Percentiles rank a stretch among this genome's conserved stretches.
phyloP scores from a whole-genome alignment of 2,113 vertebrate species.

The Grallaria varia region DNA sequence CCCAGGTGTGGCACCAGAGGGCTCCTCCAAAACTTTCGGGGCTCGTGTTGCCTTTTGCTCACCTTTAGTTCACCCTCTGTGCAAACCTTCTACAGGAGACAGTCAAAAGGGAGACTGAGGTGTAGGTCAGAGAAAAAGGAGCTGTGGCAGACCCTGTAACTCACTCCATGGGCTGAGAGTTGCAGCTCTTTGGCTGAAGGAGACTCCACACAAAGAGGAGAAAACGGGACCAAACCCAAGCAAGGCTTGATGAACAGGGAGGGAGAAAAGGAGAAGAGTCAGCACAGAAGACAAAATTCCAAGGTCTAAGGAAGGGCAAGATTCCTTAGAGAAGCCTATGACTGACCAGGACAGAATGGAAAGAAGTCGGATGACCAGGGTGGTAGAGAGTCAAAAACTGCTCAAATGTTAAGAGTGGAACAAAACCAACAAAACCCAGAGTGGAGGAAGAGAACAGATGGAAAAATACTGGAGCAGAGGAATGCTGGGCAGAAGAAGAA shows the following conservation, averaged over 20 bases:
- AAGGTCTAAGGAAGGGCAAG: not conserved
- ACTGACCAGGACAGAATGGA: not conserved
- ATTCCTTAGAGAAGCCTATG: not conserved
- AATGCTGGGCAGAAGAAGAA: not conserved
- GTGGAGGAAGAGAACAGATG: not conserved
- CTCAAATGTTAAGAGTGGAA: not conserved
- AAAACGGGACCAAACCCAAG: not conserved
- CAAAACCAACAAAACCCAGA: not conserved
- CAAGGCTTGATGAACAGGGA: not conserved
- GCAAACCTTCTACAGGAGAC: not conserved
- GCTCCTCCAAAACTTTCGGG: not conserved
- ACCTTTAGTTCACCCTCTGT: not conserved
- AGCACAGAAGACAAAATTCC: not conserved
- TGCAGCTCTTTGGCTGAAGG: not conserved
- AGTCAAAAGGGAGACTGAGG: not conserved
- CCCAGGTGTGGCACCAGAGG: not conserved
- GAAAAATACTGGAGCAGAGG: not conserved
- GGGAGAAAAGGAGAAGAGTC: not conserved
- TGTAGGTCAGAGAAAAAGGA: not conserved
- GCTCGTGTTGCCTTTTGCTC: not conserved
- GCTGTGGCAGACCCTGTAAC: not conserved
- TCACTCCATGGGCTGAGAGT: not conserved
- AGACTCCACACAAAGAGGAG: not conserved
- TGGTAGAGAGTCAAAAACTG: not conserved
- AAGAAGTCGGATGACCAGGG: accelerated